Conservation (phyloP, 1,140 invertebrate genomes). For the Papilio dardanus region DNA sequence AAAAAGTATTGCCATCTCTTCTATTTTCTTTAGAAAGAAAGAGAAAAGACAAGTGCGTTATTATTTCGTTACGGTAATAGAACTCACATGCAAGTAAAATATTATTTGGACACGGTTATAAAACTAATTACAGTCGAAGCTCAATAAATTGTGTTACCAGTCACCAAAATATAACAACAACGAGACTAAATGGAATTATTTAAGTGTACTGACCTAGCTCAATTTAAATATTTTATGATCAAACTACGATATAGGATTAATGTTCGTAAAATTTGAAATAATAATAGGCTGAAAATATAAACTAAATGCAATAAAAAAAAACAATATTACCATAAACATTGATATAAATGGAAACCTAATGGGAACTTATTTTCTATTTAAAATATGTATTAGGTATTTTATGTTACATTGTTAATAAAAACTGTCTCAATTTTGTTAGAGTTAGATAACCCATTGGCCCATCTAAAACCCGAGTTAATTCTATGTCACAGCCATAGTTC, state of each 20-base stretch:
- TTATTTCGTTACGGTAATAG: neutral
- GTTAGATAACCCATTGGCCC: neutral
- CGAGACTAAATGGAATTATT: neutral
- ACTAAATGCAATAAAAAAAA: too few species aligned
- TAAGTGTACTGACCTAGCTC: too few species aligned
- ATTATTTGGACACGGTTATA: neutral
- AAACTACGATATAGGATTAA: too few species aligned
- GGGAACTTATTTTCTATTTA: too few species aligned
- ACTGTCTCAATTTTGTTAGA: neutral
- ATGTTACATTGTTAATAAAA: too few species aligned
- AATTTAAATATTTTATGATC: neutral
- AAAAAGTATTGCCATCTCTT: too few species aligned
- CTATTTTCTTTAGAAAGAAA: too few species aligned
- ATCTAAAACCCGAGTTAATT: neutral
- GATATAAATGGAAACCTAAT: too few species aligned
- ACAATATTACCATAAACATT: too few species aligned
- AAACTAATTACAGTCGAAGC: neutral
- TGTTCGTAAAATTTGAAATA: too few species aligned
- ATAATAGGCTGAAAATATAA: too few species aligned
- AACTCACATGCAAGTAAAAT: neutral
- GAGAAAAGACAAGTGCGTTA: neutral
- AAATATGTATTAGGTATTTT: too few species aligned
- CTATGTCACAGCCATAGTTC: constrained; percentile 2
- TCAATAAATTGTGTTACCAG: neutral
- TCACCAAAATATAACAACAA: neutral